Evolutionary conservation across 1,140 invertebrate genomes (phyloP).

Genomic region (Bombus waltoni): DNA sequence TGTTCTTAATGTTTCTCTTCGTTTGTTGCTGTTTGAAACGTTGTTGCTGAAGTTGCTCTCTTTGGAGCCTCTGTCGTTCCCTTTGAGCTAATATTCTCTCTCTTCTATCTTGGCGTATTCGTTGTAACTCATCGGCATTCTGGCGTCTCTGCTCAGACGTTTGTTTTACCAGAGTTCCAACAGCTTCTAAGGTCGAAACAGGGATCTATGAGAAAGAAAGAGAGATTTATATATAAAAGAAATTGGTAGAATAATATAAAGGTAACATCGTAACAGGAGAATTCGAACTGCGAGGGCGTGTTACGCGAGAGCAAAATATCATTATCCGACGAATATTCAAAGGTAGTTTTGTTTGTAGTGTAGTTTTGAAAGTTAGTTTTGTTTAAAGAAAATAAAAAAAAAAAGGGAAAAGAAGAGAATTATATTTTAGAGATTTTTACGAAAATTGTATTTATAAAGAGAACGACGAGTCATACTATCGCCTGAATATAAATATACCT

Average conservation of each 20-base stretch:
- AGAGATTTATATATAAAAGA: too few species aligned
- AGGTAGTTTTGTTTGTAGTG: too few species aligned
- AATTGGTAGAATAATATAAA: too few species aligned
- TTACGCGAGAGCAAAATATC: too few species aligned
- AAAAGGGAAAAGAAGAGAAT: too few species aligned
- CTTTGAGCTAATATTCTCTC: conserved; percentile 42
- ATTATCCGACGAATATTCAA: too few species aligned
- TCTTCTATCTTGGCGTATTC: conserved; percentile 42
- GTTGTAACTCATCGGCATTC: conserved; percentile 39
- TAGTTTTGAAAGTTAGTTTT: too few species aligned
- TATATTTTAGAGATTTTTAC: not conserved
- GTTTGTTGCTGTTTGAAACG: conserved; percentile 52
- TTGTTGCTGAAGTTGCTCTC: conserved; percentile 54
- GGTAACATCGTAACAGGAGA: too few species aligned
- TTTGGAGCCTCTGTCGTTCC: conserved; percentile 46
- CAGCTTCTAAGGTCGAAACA: conserved; percentile 72
- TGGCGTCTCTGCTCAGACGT: conserved; percentile 38
- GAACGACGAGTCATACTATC: not conserved
- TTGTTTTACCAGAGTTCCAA: conserved; percentile 68
- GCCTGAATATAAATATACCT: conserved; percentile 64
- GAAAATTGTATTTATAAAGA: not conserved
- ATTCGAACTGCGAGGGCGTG: too few species aligned
- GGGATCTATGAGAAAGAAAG: conserved; percentile 68
- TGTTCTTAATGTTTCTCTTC: conserved; percentile 40
- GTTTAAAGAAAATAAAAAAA: too few species aligned